Base-by-base conservation (phyloP, 23 tunicate genomes). In the Halocynthia roretzi region DNA sequence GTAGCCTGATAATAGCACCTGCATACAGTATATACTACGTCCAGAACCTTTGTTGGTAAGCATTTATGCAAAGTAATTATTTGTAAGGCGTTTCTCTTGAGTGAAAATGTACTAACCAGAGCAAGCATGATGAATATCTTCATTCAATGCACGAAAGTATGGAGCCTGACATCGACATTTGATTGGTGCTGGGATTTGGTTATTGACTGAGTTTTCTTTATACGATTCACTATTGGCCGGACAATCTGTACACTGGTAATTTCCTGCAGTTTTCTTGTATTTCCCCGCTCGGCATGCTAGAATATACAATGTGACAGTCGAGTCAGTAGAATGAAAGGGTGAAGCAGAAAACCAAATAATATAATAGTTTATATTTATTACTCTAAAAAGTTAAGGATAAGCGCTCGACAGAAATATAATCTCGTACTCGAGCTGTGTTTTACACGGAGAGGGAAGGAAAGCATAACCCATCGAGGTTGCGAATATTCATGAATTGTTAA, bases 211-310 rank as follows among this genome's bases (percentile, higher is more conserved):
- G 44, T 31, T 31, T 48, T 65, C 48, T 6, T 65, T 65, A 65
- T 65, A 48, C 70, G 22, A 15, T 65, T 65, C 19, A 31, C 44
- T 31, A 31, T 31, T 31, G 6, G 67, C 58, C 49, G 90, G 90
- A 68, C 90, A 85, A 20, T 48, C 23, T 31, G 57, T 56, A 66
- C 90, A 85, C 20, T 64, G 61, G 19, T 80, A 71, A 77, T 85
- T 85, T 51, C 90, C 90, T 54, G 66, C 76, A 9, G 56, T 66
- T 20, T 54, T 80, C 65, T 85, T 85, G 84, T 85, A 85, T 23
- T 72, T 52, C 10, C 80, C 84, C 31, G 8, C 6, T 17, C 48
- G 56, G 76, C 90, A 85, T 8, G 56, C 90, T 85, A 61, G 48
- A 85, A 73, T 64, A 23, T 57, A 51, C 20, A 60, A 72, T 21